phyloP scores from a whole-genome alignment of 2,113 vertebrate genomes.

The Equus przewalskii region DNA sequence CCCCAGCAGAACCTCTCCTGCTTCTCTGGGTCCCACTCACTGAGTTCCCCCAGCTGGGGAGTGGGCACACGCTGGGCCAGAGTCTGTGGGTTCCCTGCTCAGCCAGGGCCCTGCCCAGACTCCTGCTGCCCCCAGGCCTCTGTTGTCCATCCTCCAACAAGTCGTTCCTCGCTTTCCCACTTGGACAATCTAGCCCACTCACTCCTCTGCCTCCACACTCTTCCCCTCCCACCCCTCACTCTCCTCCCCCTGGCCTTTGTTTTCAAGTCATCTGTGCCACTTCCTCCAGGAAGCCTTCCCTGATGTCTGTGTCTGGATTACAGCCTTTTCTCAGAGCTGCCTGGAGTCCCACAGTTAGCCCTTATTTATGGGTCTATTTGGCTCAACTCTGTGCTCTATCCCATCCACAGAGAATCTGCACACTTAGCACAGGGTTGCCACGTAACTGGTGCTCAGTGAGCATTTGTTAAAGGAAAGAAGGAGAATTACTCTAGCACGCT shows the following conservation, averaged over 20 bases:
- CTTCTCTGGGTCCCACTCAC: not conserved
- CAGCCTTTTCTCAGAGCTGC: not conserved
- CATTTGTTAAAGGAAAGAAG: not conserved
- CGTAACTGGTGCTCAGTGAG: not conserved
- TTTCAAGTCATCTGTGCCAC: not conserved
- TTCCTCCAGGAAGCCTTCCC: slow-evolving; percentile 50
- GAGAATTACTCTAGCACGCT: not conserved
- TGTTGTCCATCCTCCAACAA: too few species aligned
- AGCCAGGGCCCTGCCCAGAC: not conserved
- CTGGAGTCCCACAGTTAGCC: too few species aligned
- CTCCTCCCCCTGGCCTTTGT: not conserved
- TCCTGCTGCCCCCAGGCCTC: not conserved
- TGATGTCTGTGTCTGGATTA: not conserved
- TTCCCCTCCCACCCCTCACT: not conserved
- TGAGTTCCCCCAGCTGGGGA: not conserved
- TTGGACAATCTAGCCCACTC: not conserved
- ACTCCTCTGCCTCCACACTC: not conserved
- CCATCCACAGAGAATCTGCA: not conserved
- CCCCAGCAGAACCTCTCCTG: not conserved
- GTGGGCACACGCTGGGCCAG: not conserved
- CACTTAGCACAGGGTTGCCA: not conserved
- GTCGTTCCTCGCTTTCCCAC: not conserved
- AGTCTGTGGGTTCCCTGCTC: not conserved
- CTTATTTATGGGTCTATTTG: not conserved
- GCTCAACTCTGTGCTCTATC: not conserved